phyloP scores from a whole-genome alignment of 2,113 vertebrate genomes.

The Pelobates fuscus region DNA sequence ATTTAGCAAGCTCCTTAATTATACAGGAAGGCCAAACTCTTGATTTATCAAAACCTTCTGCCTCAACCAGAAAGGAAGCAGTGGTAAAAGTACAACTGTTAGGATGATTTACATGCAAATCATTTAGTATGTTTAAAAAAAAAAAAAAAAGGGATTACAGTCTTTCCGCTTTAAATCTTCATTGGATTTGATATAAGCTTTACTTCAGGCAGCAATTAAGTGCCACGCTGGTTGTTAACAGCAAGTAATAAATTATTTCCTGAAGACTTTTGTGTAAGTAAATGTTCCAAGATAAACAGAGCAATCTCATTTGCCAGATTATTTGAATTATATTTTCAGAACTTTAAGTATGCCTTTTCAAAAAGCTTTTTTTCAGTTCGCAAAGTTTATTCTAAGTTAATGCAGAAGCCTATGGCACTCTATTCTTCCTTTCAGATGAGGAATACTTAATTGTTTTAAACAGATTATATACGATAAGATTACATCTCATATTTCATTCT shows the following conservation, averaged over 20 bases:
- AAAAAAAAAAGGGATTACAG: conserved; percentile 25
- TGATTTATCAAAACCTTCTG: neutral
- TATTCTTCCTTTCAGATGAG: neutral
- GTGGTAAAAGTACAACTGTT: conserved; percentile 20
- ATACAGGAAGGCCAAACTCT: conserved; percentile 11
- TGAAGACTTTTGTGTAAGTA: conserved; percentile 61
- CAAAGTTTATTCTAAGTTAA: neutral
- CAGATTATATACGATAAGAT: too few relatives aligned
- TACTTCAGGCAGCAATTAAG: conserved; percentile 60
- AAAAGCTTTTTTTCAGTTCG: neutral
- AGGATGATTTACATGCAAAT: conserved; percentile 27
- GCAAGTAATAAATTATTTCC: conserved; percentile 64
- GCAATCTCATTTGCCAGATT: conserved; percentile 53
- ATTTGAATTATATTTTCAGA: conserved; percentile 58
- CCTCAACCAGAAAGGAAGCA: neutral
- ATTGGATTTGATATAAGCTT: conserved; percentile 56
- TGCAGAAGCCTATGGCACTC: neutral
- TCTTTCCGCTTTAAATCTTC: conserved; percentile 17
- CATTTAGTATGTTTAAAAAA: conserved; percentile 15
- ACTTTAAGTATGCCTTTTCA: conserved; percentile 44
- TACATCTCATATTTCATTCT: too few relatives aligned
- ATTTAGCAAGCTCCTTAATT: neutral
- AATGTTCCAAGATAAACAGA: conserved; percentile 65
- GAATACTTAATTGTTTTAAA: too few relatives aligned
- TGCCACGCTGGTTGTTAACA: conserved; percentile 60